Percentiles rank a stretch among this genome's conserved stretches.
These are phyloP conservation scores for Gallinago jamesoni DNA, from an alignment of 2,113 vertebrate genomes.

Conservation along the genomic window DNA sequence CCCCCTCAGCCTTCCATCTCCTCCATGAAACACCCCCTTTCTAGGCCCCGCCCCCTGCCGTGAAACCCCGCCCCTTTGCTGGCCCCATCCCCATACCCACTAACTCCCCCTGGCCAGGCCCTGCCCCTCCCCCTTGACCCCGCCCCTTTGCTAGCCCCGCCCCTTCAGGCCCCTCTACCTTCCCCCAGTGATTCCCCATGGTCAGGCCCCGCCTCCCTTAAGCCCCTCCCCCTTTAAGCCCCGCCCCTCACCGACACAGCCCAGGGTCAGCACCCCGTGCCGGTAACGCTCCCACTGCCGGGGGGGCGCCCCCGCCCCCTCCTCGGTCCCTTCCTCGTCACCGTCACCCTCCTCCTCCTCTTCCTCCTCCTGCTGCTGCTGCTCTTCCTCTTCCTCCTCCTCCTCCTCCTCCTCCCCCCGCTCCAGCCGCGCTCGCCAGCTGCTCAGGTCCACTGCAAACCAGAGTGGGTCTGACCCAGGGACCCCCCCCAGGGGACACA, in stretches of 20 bases:
- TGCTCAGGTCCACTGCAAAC: constrained; percentile 84
- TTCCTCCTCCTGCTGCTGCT: constrained; percentile 63
- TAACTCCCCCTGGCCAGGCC: no score
- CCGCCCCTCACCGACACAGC: constrained; percentile 62
- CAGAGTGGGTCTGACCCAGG: no score
- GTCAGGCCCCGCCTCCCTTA: no score
- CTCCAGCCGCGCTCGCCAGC: constrained; percentile 91
- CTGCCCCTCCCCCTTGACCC: background rate
- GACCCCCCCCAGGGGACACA: background rate
- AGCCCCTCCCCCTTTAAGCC: no score
- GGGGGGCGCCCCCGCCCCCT: background rate
- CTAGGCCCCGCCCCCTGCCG: no score
- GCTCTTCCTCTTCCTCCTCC: constrained; percentile 69
- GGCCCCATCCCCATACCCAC: no score
- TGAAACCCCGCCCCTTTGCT: no score
- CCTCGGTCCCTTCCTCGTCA: constrained; percentile 66
- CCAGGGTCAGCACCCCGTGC: constrained; percentile 88
- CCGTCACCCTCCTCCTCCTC: constrained; percentile 79
- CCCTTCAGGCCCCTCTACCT: no score
- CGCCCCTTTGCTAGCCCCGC: no score
- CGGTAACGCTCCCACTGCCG: constrained; percentile 84
- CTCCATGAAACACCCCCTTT: no score
- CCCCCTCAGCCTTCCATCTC: no score
- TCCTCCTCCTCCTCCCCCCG: constrained; percentile 77
- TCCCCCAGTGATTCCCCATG: no score